phyloP scores from a whole-genome alignment of 2,888 invertebrate genomes.

The Drosophila setosimentum region DNA sequence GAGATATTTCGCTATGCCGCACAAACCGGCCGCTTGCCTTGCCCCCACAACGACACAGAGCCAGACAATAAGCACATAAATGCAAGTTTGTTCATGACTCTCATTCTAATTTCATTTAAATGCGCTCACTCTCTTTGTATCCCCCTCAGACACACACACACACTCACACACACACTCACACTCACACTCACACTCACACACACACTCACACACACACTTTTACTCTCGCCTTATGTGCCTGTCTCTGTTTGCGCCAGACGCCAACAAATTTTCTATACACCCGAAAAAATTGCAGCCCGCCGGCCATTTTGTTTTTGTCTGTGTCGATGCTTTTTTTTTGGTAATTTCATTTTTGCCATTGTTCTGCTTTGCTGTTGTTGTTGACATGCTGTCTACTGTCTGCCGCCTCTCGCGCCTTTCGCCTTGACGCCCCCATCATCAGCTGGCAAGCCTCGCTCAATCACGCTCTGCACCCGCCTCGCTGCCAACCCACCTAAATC shows the following conservation, averaged over 20 bases:
- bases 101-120: conserved; percentile 75
- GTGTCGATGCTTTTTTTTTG: conserved; percentile 52
- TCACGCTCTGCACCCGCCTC: background rate
- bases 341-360: conserved; percentile 65
- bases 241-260: conserved; percentile 25
- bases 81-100: conserved; percentile 60
- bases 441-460: conserved; percentile 24
- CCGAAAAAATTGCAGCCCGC: conserved; percentile 67
- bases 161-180: background rate
- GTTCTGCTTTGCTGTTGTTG: conserved; percentile 42
- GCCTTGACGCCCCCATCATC: conserved; percentile 44
- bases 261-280: conserved; percentile 23
- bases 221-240: conserved; percentile 6
- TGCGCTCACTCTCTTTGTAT: background rate
- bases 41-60: background rate
- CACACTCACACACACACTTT: conserved; percentile 2
- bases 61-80: conserved; percentile 25
- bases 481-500: background rate
- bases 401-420: conserved; percentile 63
- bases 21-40: background rate
- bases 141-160: background rate
- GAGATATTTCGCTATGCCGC: conserved; percentile 44
- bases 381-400: conserved; percentile 47
- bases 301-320: conserved; percentile 70
- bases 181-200: background rate